Base-by-base conservation (phyloP, 2,113 vertebrate genomes). In the Cyprichromis sp. region DNA sequence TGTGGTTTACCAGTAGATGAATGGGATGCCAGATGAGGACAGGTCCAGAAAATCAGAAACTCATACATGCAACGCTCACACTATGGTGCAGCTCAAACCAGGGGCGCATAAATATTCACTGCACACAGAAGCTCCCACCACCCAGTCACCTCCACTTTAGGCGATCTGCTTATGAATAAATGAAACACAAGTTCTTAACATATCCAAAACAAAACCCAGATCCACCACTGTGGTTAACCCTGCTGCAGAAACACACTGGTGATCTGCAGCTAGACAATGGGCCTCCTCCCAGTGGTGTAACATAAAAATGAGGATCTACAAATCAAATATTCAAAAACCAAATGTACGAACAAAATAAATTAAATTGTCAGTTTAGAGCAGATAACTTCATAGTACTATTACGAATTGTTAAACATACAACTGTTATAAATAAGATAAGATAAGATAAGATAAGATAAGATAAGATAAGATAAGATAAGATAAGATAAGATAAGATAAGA, bases 401-500 rank as follows among this genome's bases (percentile, higher is more conserved):
- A 0, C 19, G 0, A 53, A 53, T n/a, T 53, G 50, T 53, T 53
- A 53, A 53, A 53, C 50, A 53, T 53, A 6, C 50, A n/a, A 6
- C 9, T n/a, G 19, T 53, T 1, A n/a, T n/a, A 53, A 3, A 53
- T 53, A 53, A 53, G 36, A 36, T 36, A 36, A 36, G 34, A 36
- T 36, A 36, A 36, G 34, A 34, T 24, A 24, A 24, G 24, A 26
- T 26, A 26, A n/a, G n/a, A n/a, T n/a, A n/a, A n/a, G n/a, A n/a
- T n/a, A n/a, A n/a, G n/a, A n/a, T n/a, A n/a, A 24, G 24, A 24
- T 24, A 24, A 24, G 24, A 24, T 24, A 24, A 24, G 24, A 24
- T 24, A 24, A 24, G 24, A 24, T 24, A 24, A 24, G 24, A 24
- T 24, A 24, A 24, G 24, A 24, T 24, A 24, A 26, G 24, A 26